These are phyloP conservation scores for Antennarius maculatus DNA, from an alignment of 2,797 vertebrate genomes.

Conservation along the genomic window DNA sequence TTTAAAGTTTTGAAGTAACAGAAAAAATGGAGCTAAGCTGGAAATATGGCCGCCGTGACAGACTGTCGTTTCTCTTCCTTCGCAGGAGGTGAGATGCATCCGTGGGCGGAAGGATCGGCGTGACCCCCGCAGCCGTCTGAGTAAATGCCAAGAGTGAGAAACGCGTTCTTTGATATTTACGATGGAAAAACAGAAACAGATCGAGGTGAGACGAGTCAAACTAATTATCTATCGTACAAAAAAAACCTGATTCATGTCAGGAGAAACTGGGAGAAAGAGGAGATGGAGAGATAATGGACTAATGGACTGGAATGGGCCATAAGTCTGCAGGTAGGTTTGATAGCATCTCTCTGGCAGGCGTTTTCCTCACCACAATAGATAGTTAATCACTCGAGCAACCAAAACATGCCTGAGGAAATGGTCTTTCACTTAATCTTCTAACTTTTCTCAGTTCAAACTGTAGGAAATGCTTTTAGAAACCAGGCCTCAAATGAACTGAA, in stretches of 20 bases:
- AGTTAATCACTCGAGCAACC: slow-evolving; percentile 48
- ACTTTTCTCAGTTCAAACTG: slow-evolving; percentile 9
- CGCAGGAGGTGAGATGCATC: slow-evolving; percentile 49
- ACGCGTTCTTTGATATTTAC: slow-evolving; percentile 33
- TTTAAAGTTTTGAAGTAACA: slow-evolving; percentile 16
- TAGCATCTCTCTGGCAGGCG: slow-evolving; percentile 50
- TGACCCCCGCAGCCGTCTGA: slow-evolving; percentile 41
- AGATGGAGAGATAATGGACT: slow-evolving; percentile 41
- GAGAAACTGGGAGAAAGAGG: slow-evolving; percentile 12
- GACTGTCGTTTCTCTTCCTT: slow-evolving; percentile 41
- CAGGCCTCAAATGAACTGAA: background rate
- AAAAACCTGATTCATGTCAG: slow-evolving; percentile 24
- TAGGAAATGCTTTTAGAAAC: slow-evolving; percentile 6
- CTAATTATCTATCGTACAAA: slow-evolving; percentile 22
- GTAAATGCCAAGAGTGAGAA: slow-evolving; percentile 30
- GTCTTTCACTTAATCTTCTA: slow-evolving; percentile 18
- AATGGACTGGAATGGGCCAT: slow-evolving; percentile 51
- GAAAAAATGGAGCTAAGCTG: slow-evolving; percentile 32
- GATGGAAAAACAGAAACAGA: slow-evolving; percentile 9
- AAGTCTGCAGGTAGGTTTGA: slow-evolving; percentile 55
- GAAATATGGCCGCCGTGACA: slow-evolving; percentile 23
- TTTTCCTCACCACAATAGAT: slow-evolving; percentile 36
- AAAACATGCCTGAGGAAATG: slow-evolving; percentile 24
- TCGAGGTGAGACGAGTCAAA: slow-evolving; percentile 9
- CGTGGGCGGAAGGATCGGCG: slow-evolving; percentile 39